Evolutionary conservation across 2,888 invertebrate genomes (phyloP).

Genomic region (Chironomus tentans): DNA sequence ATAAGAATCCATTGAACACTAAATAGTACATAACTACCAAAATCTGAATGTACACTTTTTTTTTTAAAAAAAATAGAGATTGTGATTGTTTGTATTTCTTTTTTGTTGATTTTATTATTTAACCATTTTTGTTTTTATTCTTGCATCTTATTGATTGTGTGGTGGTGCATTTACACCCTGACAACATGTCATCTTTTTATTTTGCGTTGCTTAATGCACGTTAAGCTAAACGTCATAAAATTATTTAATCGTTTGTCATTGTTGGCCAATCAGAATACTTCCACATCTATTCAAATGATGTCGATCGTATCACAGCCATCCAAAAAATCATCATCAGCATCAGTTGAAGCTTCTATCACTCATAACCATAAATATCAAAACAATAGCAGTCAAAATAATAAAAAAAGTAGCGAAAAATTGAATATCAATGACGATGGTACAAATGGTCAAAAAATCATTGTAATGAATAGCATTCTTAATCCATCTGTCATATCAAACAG

Average conservation of each 20-base stretch:
- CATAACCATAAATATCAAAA: not conserved
- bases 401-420: no score
- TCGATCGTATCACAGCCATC: not conserved
- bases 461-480: no score
- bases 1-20: not conserved
- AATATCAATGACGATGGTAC: no score
- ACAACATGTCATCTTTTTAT: constrained; percentile 12
- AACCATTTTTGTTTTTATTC: constrained; percentile 17
- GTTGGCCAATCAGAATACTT: constrained; percentile 10
- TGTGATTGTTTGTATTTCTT: not conserved
- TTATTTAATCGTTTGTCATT: constrained; percentile 26
- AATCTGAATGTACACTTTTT: no score
- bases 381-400: no score
- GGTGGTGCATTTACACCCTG: not conserved
- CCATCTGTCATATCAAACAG: not conserved
- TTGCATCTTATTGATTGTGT: constrained; percentile 13
- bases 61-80: no score
- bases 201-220: constrained; percentile 24
- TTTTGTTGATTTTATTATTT: constrained; percentile 5
- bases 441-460: no score
- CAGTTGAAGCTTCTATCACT: not conserved
- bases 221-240: constrained; percentile 26
- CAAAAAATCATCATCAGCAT: not conserved
- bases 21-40: not conserved
- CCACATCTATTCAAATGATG: not conserved